Base-by-base conservation (phyloP, 2,888 invertebrate genomes). In the Cheilosia pagana region DNA sequence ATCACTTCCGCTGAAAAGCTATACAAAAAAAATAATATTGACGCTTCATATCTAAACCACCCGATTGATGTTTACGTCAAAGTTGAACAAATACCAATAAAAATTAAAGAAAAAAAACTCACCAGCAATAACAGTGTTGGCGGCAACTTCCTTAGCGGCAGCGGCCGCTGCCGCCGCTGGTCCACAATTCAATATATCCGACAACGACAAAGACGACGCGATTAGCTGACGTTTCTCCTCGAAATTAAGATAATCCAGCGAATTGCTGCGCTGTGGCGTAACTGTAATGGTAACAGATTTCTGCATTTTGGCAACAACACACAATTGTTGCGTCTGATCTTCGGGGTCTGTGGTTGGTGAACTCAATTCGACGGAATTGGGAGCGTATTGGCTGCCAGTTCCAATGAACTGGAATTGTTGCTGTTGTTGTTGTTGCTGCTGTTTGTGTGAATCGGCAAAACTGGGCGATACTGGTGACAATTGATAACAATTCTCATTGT, bases 161-260 rank as follows among this genome's bases (percentile, higher is more conserved):
- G 92, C 92, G 14, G 92, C 92, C 5, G 92, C 92, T 25, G 93
- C 93, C 2, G 92, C 93, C 6, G 93, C 92, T 19, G 95, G 94
- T 87, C 95, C 95, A 90, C 95, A 95, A 87, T 95, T 95, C 88
- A 96, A 92, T 90, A 97, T 97, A 92, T 97, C 97, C 87, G 96
- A 96, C 83, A 97, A 93, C 87, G 97, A 97, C 90, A 97, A 92
- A 65, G 97, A 96, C 87, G 97, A 97, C 59, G 97, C 97, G 87
- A 97, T 97, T 90, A 97, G 93, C 92, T 97, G 96, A 89, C 97
- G 94, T 92, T 97, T 97, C 93, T 97, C 97, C 92, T 97, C 97
- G 92, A 97, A 97, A 93, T 97, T 97, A 76, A 97, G 94, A 93
- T 96, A 96, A 93, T 97, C 97, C 93, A 97, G 94, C 90, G 96